phyloP scores from a whole-genome alignment of 2,113 vertebrate species.

The Aspiorhynchus laticeps region DNA sequence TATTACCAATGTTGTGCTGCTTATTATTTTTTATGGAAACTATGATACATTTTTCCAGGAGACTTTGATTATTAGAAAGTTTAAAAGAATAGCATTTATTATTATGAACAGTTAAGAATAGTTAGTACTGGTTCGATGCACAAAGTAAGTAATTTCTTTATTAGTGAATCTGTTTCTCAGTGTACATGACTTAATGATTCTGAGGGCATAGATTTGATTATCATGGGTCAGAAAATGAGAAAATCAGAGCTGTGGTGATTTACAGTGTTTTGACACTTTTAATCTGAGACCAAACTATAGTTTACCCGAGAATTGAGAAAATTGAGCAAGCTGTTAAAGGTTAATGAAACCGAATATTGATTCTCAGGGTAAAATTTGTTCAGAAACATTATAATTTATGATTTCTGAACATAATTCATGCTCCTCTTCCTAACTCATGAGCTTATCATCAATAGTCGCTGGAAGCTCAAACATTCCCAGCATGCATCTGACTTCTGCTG shows the following conservation, averaged over 20 bases:
- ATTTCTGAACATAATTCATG: not conserved
- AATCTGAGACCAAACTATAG: not conserved
- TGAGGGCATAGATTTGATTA: not conserved
- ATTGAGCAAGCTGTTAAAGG: not conserved
- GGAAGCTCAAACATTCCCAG: not conserved
- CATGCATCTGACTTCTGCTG: not conserved
- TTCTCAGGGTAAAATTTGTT: not conserved
- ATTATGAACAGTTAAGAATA: too few species aligned
- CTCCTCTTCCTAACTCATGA: not conserved
- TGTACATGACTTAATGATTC: not conserved
- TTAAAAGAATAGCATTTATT: too few species aligned
- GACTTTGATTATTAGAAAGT: too few species aligned
- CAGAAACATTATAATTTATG: not conserved
- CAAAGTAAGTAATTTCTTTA: too few species aligned
- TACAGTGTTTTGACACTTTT: not conserved
- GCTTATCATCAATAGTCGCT: not conserved
- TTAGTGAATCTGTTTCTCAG: not conserved
- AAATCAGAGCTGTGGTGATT: not conserved
- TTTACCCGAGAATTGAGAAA: not conserved
- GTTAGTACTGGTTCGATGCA: too few species aligned
- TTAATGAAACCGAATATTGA: not conserved
- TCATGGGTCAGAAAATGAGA: not conserved
- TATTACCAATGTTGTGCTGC: too few species aligned
- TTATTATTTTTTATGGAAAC: too few species aligned
- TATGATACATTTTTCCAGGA: too few species aligned